phyloP scores from a whole-genome alignment of 2,797 vertebrate genomes.

The Leptatherina wallacei region DNA sequence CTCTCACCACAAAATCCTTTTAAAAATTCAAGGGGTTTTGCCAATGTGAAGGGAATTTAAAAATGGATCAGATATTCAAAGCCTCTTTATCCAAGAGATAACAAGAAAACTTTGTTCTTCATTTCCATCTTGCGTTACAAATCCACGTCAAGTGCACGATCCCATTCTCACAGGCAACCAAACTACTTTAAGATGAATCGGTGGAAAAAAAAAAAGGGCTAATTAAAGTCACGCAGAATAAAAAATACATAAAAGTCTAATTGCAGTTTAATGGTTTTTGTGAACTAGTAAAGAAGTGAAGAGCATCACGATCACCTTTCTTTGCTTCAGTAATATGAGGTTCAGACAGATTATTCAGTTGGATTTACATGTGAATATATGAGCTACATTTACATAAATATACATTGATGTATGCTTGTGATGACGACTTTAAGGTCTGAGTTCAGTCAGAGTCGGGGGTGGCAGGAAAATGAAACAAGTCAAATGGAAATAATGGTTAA shows the following conservation, averaged over 20 bases:
- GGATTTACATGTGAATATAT: slow-evolving; percentile 7
- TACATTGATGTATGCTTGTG: slow-evolving; percentile 4
- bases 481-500: slow-evolving; percentile 10
- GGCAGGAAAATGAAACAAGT: slow-evolving; percentile 26
- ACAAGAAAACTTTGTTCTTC: slow-evolving; percentile 18
- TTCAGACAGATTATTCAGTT: slow-evolving; percentile 1
- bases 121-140: slow-evolving; percentile 8
- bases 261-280: slow-evolving; percentile 31
- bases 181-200: slow-evolving; percentile 9
- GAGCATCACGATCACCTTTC: slow-evolving; percentile 2
- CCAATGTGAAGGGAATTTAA: slow-evolving; percentile 22
- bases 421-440: slow-evolving; percentile 18
- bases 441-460: slow-evolving; percentile 8
- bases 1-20: slow-evolving; percentile 34
- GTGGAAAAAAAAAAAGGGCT: neutral
- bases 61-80: slow-evolving; percentile 16
- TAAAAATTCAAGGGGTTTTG: slow-evolving; percentile 51
- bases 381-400: slow-evolving; percentile 7
- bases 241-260: neutral
- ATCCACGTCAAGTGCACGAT: slow-evolving; percentile 32
- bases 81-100: slow-evolving; percentile 15
- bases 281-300: slow-evolving; percentile 1
- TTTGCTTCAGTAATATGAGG: slow-evolving; percentile 13
- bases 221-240: slow-evolving; percentile 15
- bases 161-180: neutral